Conservation (phyloP, 2,113 vertebrate genomes). For the Melospiza georgiana region DNA sequence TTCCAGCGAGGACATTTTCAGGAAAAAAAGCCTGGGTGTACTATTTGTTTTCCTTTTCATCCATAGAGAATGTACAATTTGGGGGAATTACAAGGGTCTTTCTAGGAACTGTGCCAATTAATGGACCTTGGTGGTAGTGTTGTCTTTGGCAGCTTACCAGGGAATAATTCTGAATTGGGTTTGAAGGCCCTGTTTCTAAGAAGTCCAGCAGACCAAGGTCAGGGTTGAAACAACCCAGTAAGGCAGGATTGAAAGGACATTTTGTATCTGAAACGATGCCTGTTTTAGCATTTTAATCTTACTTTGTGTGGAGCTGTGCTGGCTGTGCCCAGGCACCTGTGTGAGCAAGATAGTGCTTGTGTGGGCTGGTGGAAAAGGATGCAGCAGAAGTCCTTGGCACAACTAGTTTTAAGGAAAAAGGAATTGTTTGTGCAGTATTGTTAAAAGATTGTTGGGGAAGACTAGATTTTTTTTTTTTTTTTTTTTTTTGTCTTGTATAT, state of each 20-base stretch:
- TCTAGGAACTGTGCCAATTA: not conserved
- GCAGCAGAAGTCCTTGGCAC: not conserved
- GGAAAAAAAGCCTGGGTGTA: not conserved
- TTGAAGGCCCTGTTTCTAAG: not conserved
- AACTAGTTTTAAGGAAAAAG: not conserved
- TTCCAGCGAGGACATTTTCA: not conserved
- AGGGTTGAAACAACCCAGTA: not conserved
- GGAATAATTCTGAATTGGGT: slow-evolving; percentile 3
- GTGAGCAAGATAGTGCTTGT: not conserved
- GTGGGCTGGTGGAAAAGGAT: not conserved
- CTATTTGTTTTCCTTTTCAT: slow-evolving; percentile 10
- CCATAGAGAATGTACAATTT: not conserved
- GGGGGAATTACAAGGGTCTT: not conserved
- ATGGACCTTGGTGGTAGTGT: not conserved
- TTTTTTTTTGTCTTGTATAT: not conserved
- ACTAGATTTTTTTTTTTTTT: not conserved
- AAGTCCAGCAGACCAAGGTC: not conserved
- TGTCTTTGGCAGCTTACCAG: slow-evolving; percentile 16
- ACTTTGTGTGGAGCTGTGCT: not conserved
- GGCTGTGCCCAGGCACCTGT: not conserved
- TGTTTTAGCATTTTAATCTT: not conserved
- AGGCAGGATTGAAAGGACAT: not conserved
- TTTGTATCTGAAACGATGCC: not conserved
- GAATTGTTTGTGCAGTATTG: not conserved
- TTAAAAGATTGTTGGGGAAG: not conserved